These are phyloP conservation scores for Diaphora mendica DNA, from an alignment of 2,888 invertebrate genomes.

Conservation along the genomic window DNA sequence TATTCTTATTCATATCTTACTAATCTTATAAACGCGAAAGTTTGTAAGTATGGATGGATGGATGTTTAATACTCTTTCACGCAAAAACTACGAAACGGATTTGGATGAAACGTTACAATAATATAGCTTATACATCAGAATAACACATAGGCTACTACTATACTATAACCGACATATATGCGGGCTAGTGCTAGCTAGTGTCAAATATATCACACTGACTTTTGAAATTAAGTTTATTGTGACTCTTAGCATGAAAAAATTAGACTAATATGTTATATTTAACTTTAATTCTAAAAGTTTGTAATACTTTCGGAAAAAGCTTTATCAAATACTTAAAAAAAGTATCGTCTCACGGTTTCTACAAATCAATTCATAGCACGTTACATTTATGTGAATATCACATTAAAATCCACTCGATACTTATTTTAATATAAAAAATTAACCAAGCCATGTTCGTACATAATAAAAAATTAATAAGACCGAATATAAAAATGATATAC, in stretches of 20 bases:
- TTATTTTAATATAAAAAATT: conserved; percentile 38
- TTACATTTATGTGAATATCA: conserved; percentile 25
- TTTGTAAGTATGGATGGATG: no score
- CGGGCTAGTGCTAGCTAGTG: no score
- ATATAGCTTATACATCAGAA: no score
- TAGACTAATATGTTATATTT: neutral
- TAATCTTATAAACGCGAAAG: no score
- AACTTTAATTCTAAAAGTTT: neutral
- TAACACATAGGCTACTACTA: no score
- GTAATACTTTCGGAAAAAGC: neutral
- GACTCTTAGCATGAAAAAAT: neutral
- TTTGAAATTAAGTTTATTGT: neutral
- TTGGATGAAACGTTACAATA: no score
- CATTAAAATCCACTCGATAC: conserved; percentile 39
- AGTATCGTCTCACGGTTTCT: conserved; percentile 18
- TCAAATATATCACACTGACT: neutral
- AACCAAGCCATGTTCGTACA: conserved; percentile 45
- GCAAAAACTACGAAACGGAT: no score
- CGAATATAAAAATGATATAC: conserved; percentile 62
- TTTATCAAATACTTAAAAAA: neutral
- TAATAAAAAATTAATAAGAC: conserved; percentile 54
- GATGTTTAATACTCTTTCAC: no score
- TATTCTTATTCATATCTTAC: no score
- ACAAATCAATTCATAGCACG: conserved; percentile 31
- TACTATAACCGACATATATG: no score